phyloP scores from a whole-genome alignment of 2,113 vertebrate genomes.

The Phalacrocorax aristotelis region DNA sequence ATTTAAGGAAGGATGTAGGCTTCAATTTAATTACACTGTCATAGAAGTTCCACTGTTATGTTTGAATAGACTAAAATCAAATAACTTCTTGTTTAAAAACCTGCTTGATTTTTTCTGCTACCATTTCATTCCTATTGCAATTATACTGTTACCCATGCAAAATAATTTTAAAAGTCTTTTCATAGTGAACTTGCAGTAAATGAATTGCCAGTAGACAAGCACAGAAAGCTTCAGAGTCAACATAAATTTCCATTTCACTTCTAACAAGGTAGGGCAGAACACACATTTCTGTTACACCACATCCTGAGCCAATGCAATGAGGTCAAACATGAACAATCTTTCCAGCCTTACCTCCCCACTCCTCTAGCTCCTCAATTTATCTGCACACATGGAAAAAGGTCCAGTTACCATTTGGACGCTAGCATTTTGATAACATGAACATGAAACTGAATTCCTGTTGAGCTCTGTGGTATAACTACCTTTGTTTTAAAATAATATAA shows the following conservation, averaged over 20 bases:
- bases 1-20: background rate
- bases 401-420: background rate
- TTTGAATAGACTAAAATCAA: background rate
- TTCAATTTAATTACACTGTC: background rate
- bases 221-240: background rate
- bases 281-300: background rate
- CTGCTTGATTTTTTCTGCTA: background rate
- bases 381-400: background rate
- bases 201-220: background rate
- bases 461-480: background rate
- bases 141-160: background rate
- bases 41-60: background rate
- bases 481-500: background rate
- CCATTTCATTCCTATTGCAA: background rate
- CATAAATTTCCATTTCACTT: background rate
- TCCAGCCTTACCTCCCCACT: background rate
- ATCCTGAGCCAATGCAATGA: background rate
- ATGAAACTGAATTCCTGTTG: background rate
- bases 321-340: background rate
- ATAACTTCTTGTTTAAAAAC: background rate
- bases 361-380: background rate
- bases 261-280: background rate
- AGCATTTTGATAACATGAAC: background rate
- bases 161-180: background rate
- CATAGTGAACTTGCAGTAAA: background rate